Base-by-base conservation (phyloP, 2,113 vertebrate genomes). In the Ammodytes dubius region DNA sequence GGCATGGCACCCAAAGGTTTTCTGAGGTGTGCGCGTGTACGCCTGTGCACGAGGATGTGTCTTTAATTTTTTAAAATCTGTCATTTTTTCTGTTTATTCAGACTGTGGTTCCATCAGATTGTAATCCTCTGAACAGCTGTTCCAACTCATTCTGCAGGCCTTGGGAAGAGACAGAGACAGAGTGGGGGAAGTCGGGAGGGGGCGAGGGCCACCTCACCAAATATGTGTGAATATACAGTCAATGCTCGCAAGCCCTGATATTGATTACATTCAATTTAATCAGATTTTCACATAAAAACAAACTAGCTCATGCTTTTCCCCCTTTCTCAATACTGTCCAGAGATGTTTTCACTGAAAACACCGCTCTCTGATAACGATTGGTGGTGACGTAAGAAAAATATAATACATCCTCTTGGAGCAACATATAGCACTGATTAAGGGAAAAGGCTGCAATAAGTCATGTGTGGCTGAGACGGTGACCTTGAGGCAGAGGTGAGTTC, bases 71-170 rank as follows among this genome's bases (percentile, higher is more conserved):
- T 79, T 86, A 83, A 92, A 89, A 83, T 88, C 77, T 74, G 80
- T 83, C 82, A 65, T 79, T 89, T 79, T 89, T 85, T 92, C 81
- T 93, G 90, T 94, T 93, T 90, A 91, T 91, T 91, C 91, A 90
- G 82, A 91, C 82, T 87, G 76, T 3, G 70, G 77, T 83, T 93
- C 91, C 91, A 89, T 91, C 82, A 84, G 85, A 91, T 93, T 93
- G 89, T 90, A 94, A 95, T 94, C 92, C 88, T 59, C 82, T 42
- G 53, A 93, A 88, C 93, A 95, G 94, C 93, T 95, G 94, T 86
- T 95, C 86, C 81, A 91, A 91, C 88, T 94, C 91, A 92, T 93
- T 93, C 85, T 91, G 86, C 83, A 92, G 92, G 87, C 86, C 88
- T 84, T 83, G 89, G 72, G 87, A 92, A 88, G 87, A 87, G 60